A percentile compares a stretch with the other conserved stretches of the same genome.
These are phyloP conservation scores for Drosophila setifemur DNA, from an alignment of 1,140 invertebrate genomes.

Conservation along the genomic window DNA sequence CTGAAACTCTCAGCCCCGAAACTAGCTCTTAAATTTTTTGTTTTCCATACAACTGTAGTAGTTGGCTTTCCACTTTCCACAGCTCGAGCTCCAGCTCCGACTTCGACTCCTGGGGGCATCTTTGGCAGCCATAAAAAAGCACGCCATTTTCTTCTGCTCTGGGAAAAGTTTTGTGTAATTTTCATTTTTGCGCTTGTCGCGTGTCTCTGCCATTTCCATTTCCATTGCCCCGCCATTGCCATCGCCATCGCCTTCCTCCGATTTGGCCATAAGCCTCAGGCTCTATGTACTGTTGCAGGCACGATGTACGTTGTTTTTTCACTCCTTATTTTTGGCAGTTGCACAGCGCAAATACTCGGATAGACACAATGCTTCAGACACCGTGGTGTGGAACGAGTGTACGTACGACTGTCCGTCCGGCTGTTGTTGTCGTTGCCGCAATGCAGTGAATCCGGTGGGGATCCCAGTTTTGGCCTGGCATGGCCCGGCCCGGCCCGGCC, in stretches of 20 bases:
- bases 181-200: conserved; percentile 56
- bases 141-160: conserved; percentile 51
- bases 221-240: not conserved
- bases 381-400: conserved; percentile 1
- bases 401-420: not conserved
- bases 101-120: conserved; percentile 47
- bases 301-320: conserved; percentile 42
- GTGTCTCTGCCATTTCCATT: conserved; percentile 21
- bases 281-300: conserved; percentile 50
- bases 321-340: conserved; percentile 47
- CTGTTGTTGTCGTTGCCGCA: conserved; percentile 46
- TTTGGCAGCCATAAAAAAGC: conserved; percentile 54
- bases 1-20: not conserved
- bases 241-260: not conserved
- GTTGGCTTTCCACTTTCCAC: conserved; percentile 37
- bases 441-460: conserved; percentile 66
- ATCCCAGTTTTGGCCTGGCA: conserved; percentile 25
- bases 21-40: not conserved
- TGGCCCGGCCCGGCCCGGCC: not conserved
- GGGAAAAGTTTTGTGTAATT: conserved; percentile 57
- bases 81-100: conserved; percentile 7
- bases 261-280: conserved; percentile 14
- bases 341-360: conserved; percentile 38
- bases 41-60: not conserved
- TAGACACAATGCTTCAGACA: conserved; percentile 40